These are phyloP conservation scores for Syrrhaptes paradoxus DNA, from an alignment of 2,113 vertebrate species.

Conservation along the genomic window DNA sequence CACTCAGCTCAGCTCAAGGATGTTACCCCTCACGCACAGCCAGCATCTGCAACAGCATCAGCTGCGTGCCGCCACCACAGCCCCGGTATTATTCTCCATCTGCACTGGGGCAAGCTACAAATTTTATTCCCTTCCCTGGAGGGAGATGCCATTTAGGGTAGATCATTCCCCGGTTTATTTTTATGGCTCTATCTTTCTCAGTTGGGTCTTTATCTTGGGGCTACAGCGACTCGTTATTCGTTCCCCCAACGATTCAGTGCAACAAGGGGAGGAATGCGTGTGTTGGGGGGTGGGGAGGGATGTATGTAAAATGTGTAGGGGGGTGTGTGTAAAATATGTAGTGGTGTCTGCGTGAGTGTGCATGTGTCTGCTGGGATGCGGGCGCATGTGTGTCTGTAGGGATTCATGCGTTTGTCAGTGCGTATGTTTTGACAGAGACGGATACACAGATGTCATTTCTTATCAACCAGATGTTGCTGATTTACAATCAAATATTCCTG, in stretches of 20 bases:
- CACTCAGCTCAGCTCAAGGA: neutral
- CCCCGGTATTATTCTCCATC: neutral
- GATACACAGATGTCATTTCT: conserved; percentile 41
- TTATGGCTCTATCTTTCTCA: neutral
- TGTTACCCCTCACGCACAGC: neutral
- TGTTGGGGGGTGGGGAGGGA: neutral
- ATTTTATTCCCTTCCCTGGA: neutral
- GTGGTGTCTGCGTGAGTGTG: neutral
- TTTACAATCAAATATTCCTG: conserved; percentile 59
- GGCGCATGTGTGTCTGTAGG: neutral
- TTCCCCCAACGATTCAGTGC: fast-evolving
- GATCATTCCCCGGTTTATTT: conserved; percentile 29
- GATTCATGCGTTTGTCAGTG: neutral
- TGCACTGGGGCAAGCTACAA: neutral
- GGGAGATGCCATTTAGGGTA: conserved; percentile 32
- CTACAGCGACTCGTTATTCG: neutral
- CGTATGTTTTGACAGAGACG: neutral
- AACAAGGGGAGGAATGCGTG: neutral
- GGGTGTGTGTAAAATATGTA: neutral
- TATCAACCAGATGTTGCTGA: conserved; percentile 60
- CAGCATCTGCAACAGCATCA: neutral
- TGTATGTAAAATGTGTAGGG: neutral
- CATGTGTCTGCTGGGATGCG: neutral
- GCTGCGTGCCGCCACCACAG: neutral
- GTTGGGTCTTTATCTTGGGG: neutral